A percentile compares a stretch with the other conserved stretches of the same genome.
phyloP scores from a whole-genome alignment of 2,888 invertebrate species.

The Folsomia candida region DNA sequence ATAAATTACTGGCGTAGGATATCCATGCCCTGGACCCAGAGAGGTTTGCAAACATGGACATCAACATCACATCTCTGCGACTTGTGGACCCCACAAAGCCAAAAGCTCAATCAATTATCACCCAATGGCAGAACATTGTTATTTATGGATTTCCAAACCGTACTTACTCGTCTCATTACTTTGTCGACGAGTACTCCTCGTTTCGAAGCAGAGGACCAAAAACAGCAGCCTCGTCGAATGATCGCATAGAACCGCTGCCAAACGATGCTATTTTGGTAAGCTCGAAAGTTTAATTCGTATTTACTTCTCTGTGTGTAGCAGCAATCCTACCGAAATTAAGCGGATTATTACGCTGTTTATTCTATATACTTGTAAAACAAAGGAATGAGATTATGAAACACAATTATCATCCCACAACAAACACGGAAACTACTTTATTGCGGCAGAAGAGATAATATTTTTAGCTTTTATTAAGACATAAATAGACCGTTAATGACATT shows the following conservation, averaged over 20 bases:
- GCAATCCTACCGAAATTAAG: too few species aligned
- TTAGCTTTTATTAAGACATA: slow-evolving; percentile 13
- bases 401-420: too few species aligned
- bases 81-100: slow-evolving; percentile 79
- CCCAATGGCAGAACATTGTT: slow-evolving; percentile 63
- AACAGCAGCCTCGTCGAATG: slow-evolving; percentile 25
- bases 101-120: slow-evolving; percentile 73
- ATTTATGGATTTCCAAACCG: slow-evolving; percentile 42
- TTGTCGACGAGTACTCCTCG: slow-evolving; percentile 25
- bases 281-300: not conserved
- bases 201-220: slow-evolving; percentile 26
- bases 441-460: too few species aligned
- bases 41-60: slow-evolving; percentile 91
- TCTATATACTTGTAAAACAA: too few species aligned
- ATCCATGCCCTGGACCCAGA: slow-evolving; percentile 87
- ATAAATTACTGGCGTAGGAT: slow-evolving; percentile 63
- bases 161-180: slow-evolving; percentile 23
- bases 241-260: slow-evolving; percentile 38
- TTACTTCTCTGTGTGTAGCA: not conserved
- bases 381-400: too few species aligned
- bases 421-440: too few species aligned
- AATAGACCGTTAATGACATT: slow-evolving; percentile 3
- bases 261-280: slow-evolving; percentile 44
- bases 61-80: slow-evolving; percentile 90
- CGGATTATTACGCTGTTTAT: too few species aligned